Base-by-base conservation (phyloP, 2,888 invertebrate genomes). In the Tholera decimalis region DNA sequence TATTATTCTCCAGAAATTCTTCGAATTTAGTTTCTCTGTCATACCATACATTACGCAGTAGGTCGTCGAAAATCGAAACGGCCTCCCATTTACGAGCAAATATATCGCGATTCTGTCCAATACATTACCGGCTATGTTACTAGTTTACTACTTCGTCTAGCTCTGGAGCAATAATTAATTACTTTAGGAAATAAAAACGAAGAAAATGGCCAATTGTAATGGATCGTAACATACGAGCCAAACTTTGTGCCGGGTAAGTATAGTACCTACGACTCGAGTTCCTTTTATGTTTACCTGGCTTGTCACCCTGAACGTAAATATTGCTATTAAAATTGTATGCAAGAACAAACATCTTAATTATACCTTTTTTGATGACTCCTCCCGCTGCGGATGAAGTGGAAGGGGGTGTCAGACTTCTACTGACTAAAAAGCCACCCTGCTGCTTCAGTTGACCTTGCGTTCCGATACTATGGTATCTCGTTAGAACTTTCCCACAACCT, bases 121-220 rank as follows among this genome's bases (percentile, higher is more conserved):
- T 56, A 73, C 74, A 78, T 58, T 57, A 63, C 50, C 24, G 44
- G 26, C 55, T 20, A 44, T 60, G 55, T 72, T 60, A 77, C 47
- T 72, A 59, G 60, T 57, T 73, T 49, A 60, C 58, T 60, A 71
- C n/a, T n/a, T n/a, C n/a, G n/a, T n/a, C n/a, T n/a, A n/a, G n/a
- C n/a, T n/a, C n/a, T n/a, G 55, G 59, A 50, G 49, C 41, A 43
- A 57, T 54, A 74, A 77, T 73, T 73, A 73, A 73, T 74, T 77
- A 73, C 73, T 46, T 26, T 37, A 54, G 37, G 41, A 60, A 61
- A 74, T 74, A 73, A 77, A 74, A 66, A 49, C 66, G 43, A 74
- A 77, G 59, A 57, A 77, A 74, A 74, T 39, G 26, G 51, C 64
- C 44, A 20, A 37, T 30, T 51, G 60, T 64, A 78, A 79, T 69